Percentiles rank a stretch among this genome's conserved stretches.
Conservation (phyloP, 92 coral and sea anemone genomes). For the Phenganax stokvisi region DNA sequence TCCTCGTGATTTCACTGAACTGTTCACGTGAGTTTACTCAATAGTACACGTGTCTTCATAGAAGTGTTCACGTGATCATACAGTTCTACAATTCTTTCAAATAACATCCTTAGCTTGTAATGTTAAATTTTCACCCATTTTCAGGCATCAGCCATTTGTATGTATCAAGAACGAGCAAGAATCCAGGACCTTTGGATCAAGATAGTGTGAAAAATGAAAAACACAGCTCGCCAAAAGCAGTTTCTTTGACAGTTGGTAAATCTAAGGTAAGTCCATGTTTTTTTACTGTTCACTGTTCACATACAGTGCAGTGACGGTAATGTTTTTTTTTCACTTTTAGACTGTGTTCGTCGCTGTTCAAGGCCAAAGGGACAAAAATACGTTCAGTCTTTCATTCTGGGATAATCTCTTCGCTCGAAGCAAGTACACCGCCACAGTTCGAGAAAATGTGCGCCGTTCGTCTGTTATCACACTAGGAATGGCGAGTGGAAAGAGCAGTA, state of each 20-base stretch:
- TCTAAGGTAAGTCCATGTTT: not conserved
- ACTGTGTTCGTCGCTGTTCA: constrained; percentile 85
- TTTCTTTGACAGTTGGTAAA: constrained; percentile 3
- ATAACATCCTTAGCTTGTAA: too few relatives aligned
- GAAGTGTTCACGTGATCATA: too few relatives aligned
- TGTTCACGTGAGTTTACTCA: too few relatives aligned
- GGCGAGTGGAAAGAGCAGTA: not conserved
- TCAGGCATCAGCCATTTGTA: constrained; percentile 82
- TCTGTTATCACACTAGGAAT: not conserved
- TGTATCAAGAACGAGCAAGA: constrained; percentile 59
- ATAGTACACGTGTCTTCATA: too few relatives aligned
- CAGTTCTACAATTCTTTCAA: too few relatives aligned
- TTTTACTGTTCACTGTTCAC: not conserved
- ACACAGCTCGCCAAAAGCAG: constrained; percentile 62
- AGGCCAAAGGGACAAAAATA: constrained; percentile 66
- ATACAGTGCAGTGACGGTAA: not conserved
- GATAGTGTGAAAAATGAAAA: constrained; percentile 68
- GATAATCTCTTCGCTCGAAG: constrained; percentile 65
- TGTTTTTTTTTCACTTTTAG: constrained; percentile 36
- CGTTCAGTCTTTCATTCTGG: constrained; percentile 92
- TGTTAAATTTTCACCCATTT: not conserved
- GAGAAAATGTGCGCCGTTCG: constrained; percentile 43
- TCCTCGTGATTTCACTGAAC: too few relatives aligned
- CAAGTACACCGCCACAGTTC: constrained; percentile 47
- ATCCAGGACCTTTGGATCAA: constrained; percentile 86